Evolutionary conservation across 2,113 vertebrate species (phyloP).

Genomic region (Microtus ochrogaster): DNA sequence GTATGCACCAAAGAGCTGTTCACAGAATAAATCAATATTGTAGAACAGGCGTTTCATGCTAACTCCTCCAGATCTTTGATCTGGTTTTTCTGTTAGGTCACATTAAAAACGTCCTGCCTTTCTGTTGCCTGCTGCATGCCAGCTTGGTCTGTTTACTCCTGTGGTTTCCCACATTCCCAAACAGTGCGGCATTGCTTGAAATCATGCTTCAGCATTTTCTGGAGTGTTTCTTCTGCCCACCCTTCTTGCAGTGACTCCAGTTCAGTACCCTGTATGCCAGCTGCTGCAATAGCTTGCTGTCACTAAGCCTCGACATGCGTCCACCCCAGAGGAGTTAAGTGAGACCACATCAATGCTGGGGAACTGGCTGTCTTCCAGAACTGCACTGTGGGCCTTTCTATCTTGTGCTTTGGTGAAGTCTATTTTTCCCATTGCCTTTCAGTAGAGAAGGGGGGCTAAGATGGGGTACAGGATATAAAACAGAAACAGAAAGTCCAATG

Average conservation of each 20-base stretch:
- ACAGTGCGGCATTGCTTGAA: slow-evolving; percentile 70
- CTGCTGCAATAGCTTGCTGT: slow-evolving; percentile 66
- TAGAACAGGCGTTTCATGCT: neutral
- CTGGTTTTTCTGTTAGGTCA: slow-evolving; percentile 54
- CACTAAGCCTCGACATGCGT: slow-evolving; percentile 42
- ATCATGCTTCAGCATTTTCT: slow-evolving; percentile 68
- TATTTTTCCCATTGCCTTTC: slow-evolving; percentile 64
- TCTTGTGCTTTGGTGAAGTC: slow-evolving; percentile 67
- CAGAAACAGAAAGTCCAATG: slow-evolving; percentile 63
- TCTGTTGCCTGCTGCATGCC: slow-evolving; percentile 66
- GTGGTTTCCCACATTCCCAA: slow-evolving; percentile 77
- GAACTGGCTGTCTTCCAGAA: slow-evolving; percentile 74
- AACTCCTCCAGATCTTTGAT: slow-evolving; percentile 62
- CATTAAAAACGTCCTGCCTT: slow-evolving; percentile 19
- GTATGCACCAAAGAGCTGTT: neutral
- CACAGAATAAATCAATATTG: slow-evolving; percentile 3
- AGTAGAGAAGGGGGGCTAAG: slow-evolving; percentile 41
- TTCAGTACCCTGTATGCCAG: slow-evolving; percentile 27
- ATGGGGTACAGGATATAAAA: slow-evolving; percentile 50
- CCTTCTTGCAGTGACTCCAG: slow-evolving; percentile 47
- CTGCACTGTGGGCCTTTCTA: slow-evolving; percentile 68
- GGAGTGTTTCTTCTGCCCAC: slow-evolving; percentile 69
- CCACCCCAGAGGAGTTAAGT: slow-evolving; percentile 69
- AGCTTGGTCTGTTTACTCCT: slow-evolving; percentile 77
- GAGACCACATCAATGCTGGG: slow-evolving; percentile 67